These are phyloP conservation scores for Prenolepis imparis DNA, from an alignment of 2,888 invertebrate species.

Conservation along the genomic window DNA sequence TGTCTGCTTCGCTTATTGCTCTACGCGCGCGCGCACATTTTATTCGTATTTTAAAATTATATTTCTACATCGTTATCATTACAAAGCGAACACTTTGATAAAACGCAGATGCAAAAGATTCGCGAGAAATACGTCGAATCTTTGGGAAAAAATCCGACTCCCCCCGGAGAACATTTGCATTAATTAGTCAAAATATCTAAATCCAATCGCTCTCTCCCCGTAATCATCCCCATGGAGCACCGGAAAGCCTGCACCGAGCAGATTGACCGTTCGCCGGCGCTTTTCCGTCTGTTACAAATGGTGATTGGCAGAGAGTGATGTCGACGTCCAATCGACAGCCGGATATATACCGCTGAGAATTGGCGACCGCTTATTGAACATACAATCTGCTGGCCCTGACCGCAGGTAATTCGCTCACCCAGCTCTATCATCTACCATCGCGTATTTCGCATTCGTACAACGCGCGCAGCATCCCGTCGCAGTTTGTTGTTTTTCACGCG, in stretches of 20 bases:
- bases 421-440: background rate
- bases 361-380: slow-evolving; percentile 57
- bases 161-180: background rate
- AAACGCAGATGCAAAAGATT: background rate
- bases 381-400: slow-evolving; percentile 46
- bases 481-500: slow-evolving; percentile 51
- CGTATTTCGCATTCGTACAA: slow-evolving; percentile 46
- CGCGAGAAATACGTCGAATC: background rate
- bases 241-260: slow-evolving; percentile 24
- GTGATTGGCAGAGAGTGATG: slow-evolving; percentile 62
- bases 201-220: slow-evolving; percentile 25
- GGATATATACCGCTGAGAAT: slow-evolving; percentile 49
- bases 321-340: slow-evolving; percentile 59
- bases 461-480: slow-evolving; percentile 8
- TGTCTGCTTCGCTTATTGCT: background rate
- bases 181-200: slow-evolving; percentile 43
- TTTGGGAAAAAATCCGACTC: background rate
- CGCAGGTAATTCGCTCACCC: slow-evolving; percentile 49
- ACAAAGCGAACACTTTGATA: background rate
- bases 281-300: slow-evolving; percentile 56
- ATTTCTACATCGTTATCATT: background rate
- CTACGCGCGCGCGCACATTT: background rate
- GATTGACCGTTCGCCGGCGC: slow-evolving; percentile 47
- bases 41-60: background rate
- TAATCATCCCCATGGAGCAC: slow-evolving; percentile 23